These are phyloP conservation scores for Sinodicranocentrus sp. DNA, from an alignment of 2,888 invertebrate species.

Conservation along the genomic window DNA sequence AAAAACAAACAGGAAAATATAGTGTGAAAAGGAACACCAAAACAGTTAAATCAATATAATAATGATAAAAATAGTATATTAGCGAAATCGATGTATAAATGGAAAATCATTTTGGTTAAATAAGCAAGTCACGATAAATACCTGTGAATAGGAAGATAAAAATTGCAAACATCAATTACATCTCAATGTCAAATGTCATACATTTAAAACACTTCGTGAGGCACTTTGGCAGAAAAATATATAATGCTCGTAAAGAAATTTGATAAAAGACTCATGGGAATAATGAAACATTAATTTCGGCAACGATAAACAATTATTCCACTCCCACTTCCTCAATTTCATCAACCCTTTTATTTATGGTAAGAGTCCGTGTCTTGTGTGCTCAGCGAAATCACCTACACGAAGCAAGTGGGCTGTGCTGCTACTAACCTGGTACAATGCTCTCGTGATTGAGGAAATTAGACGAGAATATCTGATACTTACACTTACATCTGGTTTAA, in stretches of 20 bases:
- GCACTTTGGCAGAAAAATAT: too few relatives aligned
- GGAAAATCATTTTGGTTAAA: not conserved
- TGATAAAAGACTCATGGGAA: too few relatives aligned
- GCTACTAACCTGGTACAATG: conserved; percentile 51
- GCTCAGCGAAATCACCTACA: too few relatives aligned
- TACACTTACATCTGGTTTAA: not conserved
- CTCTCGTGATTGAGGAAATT: conserved; percentile 55
- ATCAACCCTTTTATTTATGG: not conserved
- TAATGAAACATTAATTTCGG: too few relatives aligned
- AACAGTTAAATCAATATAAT: not conserved
- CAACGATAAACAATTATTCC: conserved; percentile 29
- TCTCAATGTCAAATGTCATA: too few relatives aligned
- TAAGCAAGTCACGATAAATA: conserved; percentile 33
- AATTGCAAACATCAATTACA: too few relatives aligned
- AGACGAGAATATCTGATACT: too few relatives aligned
- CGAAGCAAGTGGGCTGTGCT: too few relatives aligned
- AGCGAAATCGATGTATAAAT: too few relatives aligned
- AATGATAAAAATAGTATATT: not conserved
- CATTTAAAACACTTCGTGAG: too few relatives aligned
- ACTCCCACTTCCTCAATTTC: conserved; percentile 51
- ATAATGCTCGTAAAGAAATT: too few relatives aligned
- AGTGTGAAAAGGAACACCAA: conserved; percentile 24
- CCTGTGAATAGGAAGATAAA: conserved; percentile 28
- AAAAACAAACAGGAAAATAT: conserved; percentile 57
- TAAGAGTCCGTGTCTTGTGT: too few relatives aligned